These are phyloP conservation scores for Cryptomyrus ogoouensis DNA, from an alignment of 2,113 vertebrate genomes.

Conservation along the genomic window DNA sequence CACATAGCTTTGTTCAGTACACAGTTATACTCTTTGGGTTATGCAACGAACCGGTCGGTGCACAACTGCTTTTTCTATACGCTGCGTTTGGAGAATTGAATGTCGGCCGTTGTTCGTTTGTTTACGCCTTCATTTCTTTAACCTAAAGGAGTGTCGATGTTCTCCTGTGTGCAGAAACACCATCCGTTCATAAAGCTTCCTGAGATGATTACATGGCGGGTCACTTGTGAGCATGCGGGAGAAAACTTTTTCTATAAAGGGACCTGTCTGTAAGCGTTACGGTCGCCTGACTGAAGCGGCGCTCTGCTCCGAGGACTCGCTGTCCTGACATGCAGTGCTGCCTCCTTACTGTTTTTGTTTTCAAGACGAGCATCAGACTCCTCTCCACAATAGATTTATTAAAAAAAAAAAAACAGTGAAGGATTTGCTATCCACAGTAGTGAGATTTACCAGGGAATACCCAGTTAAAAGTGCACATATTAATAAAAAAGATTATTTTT, in stretches of 20 bases:
- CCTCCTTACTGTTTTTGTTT: background rate
- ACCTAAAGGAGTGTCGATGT: background rate
- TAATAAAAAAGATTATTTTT: background rate
- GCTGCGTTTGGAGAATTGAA: background rate
- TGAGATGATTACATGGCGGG: background rate
- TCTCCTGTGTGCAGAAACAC: background rate
- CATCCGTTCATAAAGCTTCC: background rate
- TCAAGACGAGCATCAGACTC: background rate
- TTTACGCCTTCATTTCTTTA: background rate
- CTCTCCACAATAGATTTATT: background rate
- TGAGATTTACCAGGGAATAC: background rate
- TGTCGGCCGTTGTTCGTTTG: background rate
- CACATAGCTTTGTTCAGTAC: background rate
- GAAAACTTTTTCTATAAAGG: background rate
- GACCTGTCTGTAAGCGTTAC: background rate
- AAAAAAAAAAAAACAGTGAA: background rate
- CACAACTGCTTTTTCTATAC: background rate
- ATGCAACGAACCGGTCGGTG: background rate
- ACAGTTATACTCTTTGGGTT: background rate
- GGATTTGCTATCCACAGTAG: background rate
- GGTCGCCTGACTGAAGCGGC: background rate
- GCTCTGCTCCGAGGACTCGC: background rate
- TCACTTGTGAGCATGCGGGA: background rate
- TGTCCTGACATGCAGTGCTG: background rate
- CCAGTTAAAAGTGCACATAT: background rate